Evolutionary conservation across 1,140 invertebrate genomes (phyloP).

Genomic region (Drosophila bocqueti): DNA sequence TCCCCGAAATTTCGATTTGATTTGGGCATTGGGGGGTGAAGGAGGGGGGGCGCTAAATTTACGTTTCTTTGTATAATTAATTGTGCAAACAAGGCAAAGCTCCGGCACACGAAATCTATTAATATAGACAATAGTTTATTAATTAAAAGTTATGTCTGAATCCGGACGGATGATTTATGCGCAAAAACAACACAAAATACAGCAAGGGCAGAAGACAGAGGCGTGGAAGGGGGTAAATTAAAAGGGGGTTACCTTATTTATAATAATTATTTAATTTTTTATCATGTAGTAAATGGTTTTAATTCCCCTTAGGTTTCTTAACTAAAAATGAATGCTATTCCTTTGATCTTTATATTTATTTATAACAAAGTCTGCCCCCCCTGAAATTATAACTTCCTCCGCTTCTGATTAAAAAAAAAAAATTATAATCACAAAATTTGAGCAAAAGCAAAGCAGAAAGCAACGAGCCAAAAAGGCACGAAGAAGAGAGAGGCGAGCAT

Average conservation of each 20-base stretch:
- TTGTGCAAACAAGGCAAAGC: slow-evolving; percentile 69
- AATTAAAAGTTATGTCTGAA: slow-evolving; percentile 75
- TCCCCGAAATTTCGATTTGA: slow-evolving; percentile 8
- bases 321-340: no score
- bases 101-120: slow-evolving; percentile 63
- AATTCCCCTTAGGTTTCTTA: neutral
- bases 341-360: neutral
- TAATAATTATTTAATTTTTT: neutral
- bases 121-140: slow-evolving; percentile 81
- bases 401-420: neutral
- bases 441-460: slow-evolving; percentile 29
- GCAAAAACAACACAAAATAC: slow-evolving; percentile 34
- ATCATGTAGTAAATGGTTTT: neutral
- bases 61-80: slow-evolving; percentile 56
- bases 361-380: neutral
- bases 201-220: slow-evolving; percentile 1
- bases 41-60: neutral
- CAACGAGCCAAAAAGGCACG: slow-evolving; percentile 21
- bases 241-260: neutral
- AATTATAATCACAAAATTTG: slow-evolving; percentile 19
- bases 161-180: slow-evolving; percentile 59
- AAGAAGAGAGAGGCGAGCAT: slow-evolving; percentile 54
- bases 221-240: neutral
- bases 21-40: neutral
- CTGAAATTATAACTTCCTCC: neutral